Base-by-base conservation (phyloP, 2,113 vertebrate species). In the Zosterops japonicus region DNA sequence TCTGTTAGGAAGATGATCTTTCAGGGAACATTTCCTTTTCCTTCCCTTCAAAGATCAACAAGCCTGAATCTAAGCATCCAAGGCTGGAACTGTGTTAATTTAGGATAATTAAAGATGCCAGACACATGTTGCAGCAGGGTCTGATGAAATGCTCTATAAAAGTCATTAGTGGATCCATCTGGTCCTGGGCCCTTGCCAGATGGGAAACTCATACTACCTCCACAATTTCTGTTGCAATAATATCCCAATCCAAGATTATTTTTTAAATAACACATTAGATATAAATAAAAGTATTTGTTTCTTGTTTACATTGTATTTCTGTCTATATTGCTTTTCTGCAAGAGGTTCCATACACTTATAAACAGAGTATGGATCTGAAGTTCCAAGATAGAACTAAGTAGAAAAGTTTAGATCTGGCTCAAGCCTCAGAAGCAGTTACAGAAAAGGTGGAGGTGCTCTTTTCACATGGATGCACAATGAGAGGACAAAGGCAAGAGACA, bases 161-260 rank as follows among this genome's bases (percentile, higher is more conserved):
- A 98, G 96, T 95, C 95, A 98, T 97, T 98, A 98, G 93, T 83
- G 90, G 76, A 96, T 97, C 97, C 97, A 98, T 98, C 97, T 98
- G 97, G 94, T 92, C 94, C 94, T 78, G 42, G n/a, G 76, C 71
- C 94, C 95, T 96, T 95, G 97, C 97, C 98, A 98, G 96, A 97
- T 97, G 97, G 97, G 87, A 97, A 97, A 97, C 74, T 88, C 74
- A 29, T 90, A 87, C 92, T 80, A 95, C 87, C 84, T 91, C 91
- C 59, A 0, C 92, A 89, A 76, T 93, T 92, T 81, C 83, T 97
- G 50, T 67, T 95, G 83, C 87, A 95, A 36, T 68, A 95, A 94
- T 80, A 84, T 36, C 28, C 57, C 0, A 2, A 50, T 85, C 55
- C 79, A 89, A 93, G 47, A 76, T 56, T 70, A 35, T 52, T 9